Evolutionary conservation across 1,140 invertebrate species (phyloP).

Genomic region (Formica selysi): DNA sequence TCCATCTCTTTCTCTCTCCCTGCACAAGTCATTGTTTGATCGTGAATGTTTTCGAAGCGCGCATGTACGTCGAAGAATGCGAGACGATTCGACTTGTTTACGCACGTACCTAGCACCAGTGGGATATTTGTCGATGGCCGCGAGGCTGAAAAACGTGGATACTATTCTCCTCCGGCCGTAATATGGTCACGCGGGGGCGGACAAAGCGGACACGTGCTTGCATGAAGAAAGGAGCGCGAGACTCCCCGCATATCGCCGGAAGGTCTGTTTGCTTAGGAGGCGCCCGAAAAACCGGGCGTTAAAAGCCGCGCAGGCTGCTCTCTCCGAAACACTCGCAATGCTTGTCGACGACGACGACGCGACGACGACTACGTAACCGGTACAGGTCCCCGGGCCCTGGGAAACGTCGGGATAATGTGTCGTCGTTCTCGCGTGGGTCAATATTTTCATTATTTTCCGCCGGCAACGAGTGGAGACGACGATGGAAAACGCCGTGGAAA

Average conservation of each 20-base stretch:
- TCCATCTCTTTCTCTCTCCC: not conserved
- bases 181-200: slow-evolving; percentile 47
- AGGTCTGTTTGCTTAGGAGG: slow-evolving; percentile 72
- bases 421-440: slow-evolving; percentile 59
- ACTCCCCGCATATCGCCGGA: slow-evolving; percentile 8
- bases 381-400: slow-evolving; percentile 32
- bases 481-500: slow-evolving; percentile 36
- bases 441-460: slow-evolving; percentile 70
- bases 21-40: slow-evolving; percentile 9
- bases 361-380: slow-evolving; percentile 25
- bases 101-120: slow-evolving; percentile 12
- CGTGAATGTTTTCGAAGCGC: not conserved
- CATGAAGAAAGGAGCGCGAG: slow-evolving; percentile 31
- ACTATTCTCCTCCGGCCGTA: slow-evolving; percentile 20
- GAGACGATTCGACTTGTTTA: slow-evolving; percentile 43
- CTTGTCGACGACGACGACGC: slow-evolving; percentile 14
- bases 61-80: slow-evolving; percentile 13
- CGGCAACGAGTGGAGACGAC: slow-evolving; percentile 36
- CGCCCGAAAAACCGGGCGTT: slow-evolving; percentile 65
- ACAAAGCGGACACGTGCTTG: slow-evolving; percentile 45
- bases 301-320: slow-evolving; percentile 63
- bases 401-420: slow-evolving; percentile 60
- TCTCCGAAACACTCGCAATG: slow-evolving; percentile 47
- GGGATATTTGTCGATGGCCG: slow-evolving; percentile 57
- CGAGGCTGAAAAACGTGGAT: slow-evolving; percentile 41